Conservation (phyloP, 2,113 vertebrate species). For the Lepisosteus osseus region DNA sequence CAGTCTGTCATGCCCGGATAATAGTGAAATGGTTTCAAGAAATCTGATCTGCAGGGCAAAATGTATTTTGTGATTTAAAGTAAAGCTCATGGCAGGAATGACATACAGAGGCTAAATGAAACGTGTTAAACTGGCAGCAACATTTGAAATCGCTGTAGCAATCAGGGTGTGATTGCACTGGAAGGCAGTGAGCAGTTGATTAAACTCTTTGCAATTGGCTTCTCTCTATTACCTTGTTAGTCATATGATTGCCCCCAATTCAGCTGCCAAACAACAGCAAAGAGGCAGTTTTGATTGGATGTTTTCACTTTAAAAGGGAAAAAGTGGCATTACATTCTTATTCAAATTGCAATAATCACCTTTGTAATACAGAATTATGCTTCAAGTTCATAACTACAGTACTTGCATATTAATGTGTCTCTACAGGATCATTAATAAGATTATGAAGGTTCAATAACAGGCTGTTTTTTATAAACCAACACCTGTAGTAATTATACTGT, state of each 20-base stretch:
- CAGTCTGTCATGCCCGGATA: no score
- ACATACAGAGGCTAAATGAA: neutral
- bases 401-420: constrained; percentile 27
- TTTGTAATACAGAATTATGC: constrained; percentile 34
- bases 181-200: neutral
- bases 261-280: neutral
- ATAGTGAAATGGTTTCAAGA: neutral
- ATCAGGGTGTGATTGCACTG: neutral
- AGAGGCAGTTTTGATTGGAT: neutral
- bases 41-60: neutral
- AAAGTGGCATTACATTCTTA: neutral
- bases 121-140: neutral
- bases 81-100: neutral
- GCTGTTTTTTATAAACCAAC: constrained; percentile 24
- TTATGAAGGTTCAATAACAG: constrained; percentile 28
- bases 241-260: constrained; percentile 10
- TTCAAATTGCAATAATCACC: constrained; percentile 31
- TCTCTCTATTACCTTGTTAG: neutral
- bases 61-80: neutral
- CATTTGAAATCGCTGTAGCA: neutral
- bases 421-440: constrained; percentile 33
- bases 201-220: neutral
- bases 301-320: constrained; percentile 1
- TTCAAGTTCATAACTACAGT: constrained; percentile 36
- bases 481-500: constrained; percentile 8